Base-by-base conservation (phyloP, 2,113 vertebrate species). In the Ceratotherium simum region DNA sequence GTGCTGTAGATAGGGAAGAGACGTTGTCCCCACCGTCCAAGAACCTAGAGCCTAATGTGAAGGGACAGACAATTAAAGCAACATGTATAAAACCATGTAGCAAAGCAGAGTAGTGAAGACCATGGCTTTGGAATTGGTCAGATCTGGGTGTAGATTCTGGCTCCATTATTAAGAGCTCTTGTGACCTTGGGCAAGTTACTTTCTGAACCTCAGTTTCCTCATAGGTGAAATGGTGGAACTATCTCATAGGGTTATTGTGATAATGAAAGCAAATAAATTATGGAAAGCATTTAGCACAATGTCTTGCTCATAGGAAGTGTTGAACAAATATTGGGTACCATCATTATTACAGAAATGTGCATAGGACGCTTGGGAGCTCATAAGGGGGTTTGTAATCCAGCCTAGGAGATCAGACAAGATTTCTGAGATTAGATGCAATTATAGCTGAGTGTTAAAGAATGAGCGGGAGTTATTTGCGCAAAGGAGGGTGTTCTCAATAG, bases 131-230 rank as follows among this genome's bases (percentile, higher is more conserved):
- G 70, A 85, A 46, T 78, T 92, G 58, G 33, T 79, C 39, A 78
- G 42, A 72, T 31, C 14, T 90, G 27, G 29, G 16, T 96, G 96
- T 91, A 46, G 88, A 90, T 92, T 86, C 64, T 73, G 79, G 60
- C 54, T 88, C 25, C 36, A 1, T 87, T 91, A 73, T 42, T 94
- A 95, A 96, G 73, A 95, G 51, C 62, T 83, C 4, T 87, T 92
- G 39, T 87, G 25, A 80, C 11, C 12, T 82, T 39, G 56, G 80
- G 48, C 64, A 94, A 14, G 18, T 90, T 79, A 69, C 17, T 93
- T 5, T 89, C 31, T 97, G 12, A 42, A 33, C 42, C 83, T 91
- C 25, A 31, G 20, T 93, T 95, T 92, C 62, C 60, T 88, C 51
- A 31, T 92, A 39, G 87, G 25, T 90, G 46, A 86, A 90, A n/a